phyloP scores from a whole-genome alignment of 2,113 vertebrate genomes.

The Malurus alboscapulatus region DNA sequence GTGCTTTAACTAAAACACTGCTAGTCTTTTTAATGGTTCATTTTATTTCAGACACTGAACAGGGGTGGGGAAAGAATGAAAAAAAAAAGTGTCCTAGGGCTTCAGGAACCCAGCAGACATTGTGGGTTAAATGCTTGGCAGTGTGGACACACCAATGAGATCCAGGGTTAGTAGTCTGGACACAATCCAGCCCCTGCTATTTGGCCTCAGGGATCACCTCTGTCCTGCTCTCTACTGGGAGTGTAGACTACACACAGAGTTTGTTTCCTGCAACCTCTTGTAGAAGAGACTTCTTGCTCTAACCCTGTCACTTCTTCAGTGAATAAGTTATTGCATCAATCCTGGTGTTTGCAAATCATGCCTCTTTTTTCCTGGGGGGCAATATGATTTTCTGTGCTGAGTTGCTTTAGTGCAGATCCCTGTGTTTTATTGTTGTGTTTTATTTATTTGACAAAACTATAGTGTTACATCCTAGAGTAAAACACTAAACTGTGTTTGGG shows the following conservation, averaged over 20 bases:
- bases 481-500: not conserved
- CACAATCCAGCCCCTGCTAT: not conserved
- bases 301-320: not conserved
- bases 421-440: not conserved
- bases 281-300: not conserved
- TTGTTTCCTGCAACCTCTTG: not conserved
- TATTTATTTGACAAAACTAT: not conserved
- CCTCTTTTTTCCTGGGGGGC: not conserved
- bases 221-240: not conserved
- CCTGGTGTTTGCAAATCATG: slow-evolving; percentile 8
- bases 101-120: not conserved
- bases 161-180: not conserved
- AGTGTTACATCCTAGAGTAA: not conserved
- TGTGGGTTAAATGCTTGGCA: not conserved
- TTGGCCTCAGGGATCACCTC: not conserved
- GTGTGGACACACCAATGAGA: not conserved
- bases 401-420: not conserved
- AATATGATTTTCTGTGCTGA: not conserved
- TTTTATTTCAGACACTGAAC: not conserved
- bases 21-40: not conserved
- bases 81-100: not conserved
- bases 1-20: not conserved
- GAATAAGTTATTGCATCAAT: not conserved
- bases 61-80: not conserved
- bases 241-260: not conserved